These are phyloP conservation scores for Eupleurogrammus muticus DNA, from an alignment of 2,797 vertebrate species.

Conservation along the genomic window DNA sequence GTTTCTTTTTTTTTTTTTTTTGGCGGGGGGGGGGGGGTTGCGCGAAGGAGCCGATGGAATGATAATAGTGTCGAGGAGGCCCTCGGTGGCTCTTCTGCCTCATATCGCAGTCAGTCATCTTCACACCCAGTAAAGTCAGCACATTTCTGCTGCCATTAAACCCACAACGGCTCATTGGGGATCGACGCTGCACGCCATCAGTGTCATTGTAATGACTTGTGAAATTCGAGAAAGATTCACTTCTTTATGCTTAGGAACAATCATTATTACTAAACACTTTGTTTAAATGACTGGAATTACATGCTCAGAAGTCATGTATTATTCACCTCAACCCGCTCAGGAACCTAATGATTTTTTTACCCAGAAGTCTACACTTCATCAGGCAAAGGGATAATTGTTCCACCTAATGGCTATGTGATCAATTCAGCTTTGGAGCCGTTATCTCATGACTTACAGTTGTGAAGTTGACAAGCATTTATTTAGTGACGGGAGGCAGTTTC, in stretches of 20 bases:
- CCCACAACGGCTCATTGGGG: constrained; percentile 77
- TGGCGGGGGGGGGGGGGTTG: too few relatives aligned
- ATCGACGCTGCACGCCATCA: constrained; percentile 66
- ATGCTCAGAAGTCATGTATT: constrained; percentile 70
- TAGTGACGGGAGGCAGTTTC: constrained; percentile 29
- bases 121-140: constrained; percentile 83
- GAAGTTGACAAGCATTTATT: constrained; percentile 51
- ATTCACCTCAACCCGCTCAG: constrained; percentile 56
- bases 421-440: constrained; percentile 52
- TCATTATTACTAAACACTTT: constrained; percentile 72
- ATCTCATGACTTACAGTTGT: constrained; percentile 48
- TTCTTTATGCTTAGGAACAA: constrained; percentile 63
- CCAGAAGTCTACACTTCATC: constrained; percentile 66
- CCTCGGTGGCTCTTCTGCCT: constrained; percentile 59
- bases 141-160: constrained; percentile 79
- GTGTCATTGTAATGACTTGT: constrained; percentile 67
- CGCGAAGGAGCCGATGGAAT: constrained; percentile 59
- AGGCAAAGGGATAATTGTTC: constrained; percentile 63
- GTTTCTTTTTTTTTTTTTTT: too few relatives aligned
- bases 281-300: constrained; percentile 65
- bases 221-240: constrained; percentile 71
- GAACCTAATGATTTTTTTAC: constrained; percentile 61
- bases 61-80: constrained; percentile 69
- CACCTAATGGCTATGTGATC: constrained; percentile 57
- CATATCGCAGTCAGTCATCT: constrained; percentile 81